Conservation (phyloP, 2,888 invertebrate species). For the Drosophila greeni region DNA sequence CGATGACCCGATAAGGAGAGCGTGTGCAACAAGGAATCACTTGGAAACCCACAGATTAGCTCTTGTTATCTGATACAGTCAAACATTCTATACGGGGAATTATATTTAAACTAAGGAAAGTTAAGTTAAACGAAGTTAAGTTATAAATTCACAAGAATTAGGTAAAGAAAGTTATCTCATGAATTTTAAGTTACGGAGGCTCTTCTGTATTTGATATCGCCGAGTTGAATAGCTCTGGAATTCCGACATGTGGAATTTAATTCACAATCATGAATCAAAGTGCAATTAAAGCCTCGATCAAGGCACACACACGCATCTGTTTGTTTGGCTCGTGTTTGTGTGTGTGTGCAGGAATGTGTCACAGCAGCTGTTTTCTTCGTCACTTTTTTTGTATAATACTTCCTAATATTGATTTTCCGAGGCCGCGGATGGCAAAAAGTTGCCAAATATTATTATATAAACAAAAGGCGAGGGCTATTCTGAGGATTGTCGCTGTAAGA, state of each 20-base stretch:
- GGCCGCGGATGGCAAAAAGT: slow-evolving; percentile 4
- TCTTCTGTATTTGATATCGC: slow-evolving; percentile 3
- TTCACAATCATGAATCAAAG: slow-evolving; percentile 32
- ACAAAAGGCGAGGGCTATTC: slow-evolving; percentile 19
- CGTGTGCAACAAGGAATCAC: slow-evolving; percentile 28
- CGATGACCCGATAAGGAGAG: slow-evolving; percentile 17
- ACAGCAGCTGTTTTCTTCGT: slow-evolving; percentile 47
- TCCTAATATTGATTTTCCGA: slow-evolving; percentile 62
- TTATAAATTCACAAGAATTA: too few species aligned
- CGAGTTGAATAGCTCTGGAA: neutral
- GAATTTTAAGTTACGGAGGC: neutral
- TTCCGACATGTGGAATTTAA: slow-evolving; percentile 13
- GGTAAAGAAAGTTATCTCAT: too few species aligned
- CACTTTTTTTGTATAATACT: slow-evolving; percentile 19
- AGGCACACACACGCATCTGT: slow-evolving; percentile 2
- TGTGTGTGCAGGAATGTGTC: slow-evolving; percentile 63
- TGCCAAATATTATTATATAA: slow-evolving; percentile 57
- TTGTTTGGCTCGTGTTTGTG: slow-evolving; percentile 16
- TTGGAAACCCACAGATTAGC: slow-evolving; percentile 26
- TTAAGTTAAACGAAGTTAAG: too few species aligned
- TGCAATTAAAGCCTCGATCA: slow-evolving; percentile 32
- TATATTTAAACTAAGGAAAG: neutral
- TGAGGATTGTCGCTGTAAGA: neutral
- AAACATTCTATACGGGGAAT: neutral
- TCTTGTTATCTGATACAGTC: slow-evolving; percentile 17